These are phyloP conservation scores for Apodemia zela DNA, from an alignment of 2,888 invertebrate species.

Conservation along the genomic window DNA sequence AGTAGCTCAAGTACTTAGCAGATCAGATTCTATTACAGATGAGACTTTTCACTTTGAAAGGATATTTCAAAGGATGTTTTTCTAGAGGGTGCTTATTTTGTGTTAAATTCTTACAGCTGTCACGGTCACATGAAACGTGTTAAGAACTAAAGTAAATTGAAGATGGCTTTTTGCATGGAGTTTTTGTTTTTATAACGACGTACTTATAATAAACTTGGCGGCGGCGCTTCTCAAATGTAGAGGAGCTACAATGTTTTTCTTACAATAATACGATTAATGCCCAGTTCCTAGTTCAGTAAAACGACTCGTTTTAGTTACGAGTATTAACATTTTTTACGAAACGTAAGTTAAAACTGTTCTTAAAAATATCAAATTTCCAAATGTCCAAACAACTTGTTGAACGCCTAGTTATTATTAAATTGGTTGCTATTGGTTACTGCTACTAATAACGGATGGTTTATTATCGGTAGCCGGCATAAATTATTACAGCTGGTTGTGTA, in stretches of 20 bases:
- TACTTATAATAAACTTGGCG: neutral
- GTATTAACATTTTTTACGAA: too few relatives aligned
- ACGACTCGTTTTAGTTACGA: too few relatives aligned
- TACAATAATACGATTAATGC: neutral
- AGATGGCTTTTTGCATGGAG: neutral
- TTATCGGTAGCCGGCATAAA: too few relatives aligned
- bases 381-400: too few relatives aligned
- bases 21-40: conserved; percentile 33
- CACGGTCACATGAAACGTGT: neutral
- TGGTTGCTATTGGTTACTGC: too few relatives aligned
- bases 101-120: conserved; percentile 12
- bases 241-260: neutral
- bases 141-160: neutral
- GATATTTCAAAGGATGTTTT: conserved; percentile 20
- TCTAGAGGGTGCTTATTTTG: conserved; percentile 12
- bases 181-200: conserved; percentile 6
- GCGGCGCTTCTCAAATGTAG: neutral
- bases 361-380: too few relatives aligned
- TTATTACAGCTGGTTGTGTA: neutral
- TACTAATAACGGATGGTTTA: too few relatives aligned
- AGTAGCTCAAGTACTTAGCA: conserved; percentile 33
- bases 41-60: conserved; percentile 33
- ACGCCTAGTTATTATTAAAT: too few relatives aligned
- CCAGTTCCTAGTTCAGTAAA: too few relatives aligned
- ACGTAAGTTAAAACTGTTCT: too few relatives aligned